A percentile compares a stretch with the other conserved stretches of the same genome.
Evolutionary conservation across 2,113 vertebrate genomes (phyloP).

Genomic region (Butastur rufipennis): DNA sequence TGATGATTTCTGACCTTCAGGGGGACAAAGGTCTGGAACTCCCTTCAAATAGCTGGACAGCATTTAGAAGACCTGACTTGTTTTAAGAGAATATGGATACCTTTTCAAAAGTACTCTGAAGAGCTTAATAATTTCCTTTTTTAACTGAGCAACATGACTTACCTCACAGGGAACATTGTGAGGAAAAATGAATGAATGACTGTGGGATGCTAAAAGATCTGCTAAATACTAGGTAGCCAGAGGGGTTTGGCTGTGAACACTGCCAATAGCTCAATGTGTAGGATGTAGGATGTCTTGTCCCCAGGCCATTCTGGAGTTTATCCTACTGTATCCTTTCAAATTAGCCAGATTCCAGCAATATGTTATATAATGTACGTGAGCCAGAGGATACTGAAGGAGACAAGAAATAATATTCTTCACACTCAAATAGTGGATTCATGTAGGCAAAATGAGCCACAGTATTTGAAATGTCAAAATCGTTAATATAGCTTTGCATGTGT

Average conservation of each 20-base stretch:
- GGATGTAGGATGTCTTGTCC: background rate
- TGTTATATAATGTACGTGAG: background rate
- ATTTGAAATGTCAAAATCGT: constrained; percentile 13
- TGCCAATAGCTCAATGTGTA: background rate
- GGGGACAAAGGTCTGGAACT: background rate
- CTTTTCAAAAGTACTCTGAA: background rate
- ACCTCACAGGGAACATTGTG: background rate
- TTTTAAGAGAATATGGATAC: background rate
- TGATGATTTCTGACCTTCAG: background rate
- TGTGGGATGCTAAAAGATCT: background rate
- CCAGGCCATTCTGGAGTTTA: background rate
- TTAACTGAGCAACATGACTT: background rate
- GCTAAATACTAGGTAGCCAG: background rate
- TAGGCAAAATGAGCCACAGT: background rate
- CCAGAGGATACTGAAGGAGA: background rate
- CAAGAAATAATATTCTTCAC: background rate
- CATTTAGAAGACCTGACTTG: background rate
- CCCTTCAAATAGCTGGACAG: background rate
- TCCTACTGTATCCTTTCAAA: constrained; percentile 1
- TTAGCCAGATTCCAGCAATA: background rate
- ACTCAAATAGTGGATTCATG: background rate
- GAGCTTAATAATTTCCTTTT: background rate
- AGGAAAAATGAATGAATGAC: background rate
- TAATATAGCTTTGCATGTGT: background rate
- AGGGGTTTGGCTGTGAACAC: background rate